Evolutionary conservation across 2,113 vertebrate genomes (phyloP).

Genomic region (Eudyptes chrysolophus): DNA sequence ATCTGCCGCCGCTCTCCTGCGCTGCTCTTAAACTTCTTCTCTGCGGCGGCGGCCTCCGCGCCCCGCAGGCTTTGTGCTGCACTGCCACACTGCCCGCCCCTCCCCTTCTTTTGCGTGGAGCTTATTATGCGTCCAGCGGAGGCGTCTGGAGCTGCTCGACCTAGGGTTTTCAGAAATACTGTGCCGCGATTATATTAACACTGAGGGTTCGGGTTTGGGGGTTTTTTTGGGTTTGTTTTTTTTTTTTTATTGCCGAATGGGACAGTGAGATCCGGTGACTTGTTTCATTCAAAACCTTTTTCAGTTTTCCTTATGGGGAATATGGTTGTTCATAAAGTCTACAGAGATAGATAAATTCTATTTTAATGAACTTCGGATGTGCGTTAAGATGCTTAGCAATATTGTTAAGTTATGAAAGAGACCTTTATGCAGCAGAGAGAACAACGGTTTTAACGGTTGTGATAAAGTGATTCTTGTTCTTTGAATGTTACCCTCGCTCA

Average conservation of each 20-base stretch:
- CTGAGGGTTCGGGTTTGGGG: too few species aligned
- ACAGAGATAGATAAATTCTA: not conserved
- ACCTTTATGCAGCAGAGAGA: not conserved
- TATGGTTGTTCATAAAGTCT: not conserved
- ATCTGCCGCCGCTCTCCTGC: not conserved
- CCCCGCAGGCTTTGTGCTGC: slow-evolving; percentile 19
- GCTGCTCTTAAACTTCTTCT: not conserved
- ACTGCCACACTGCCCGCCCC: not conserved
- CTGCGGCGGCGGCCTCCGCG: not conserved
- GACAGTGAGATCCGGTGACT: not conserved
- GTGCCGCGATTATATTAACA: rapidly evolving
- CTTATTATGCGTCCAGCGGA: not conserved
- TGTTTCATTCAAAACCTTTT: not conserved
- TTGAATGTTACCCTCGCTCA: not conserved
- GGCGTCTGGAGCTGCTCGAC: not conserved
- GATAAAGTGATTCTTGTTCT: not conserved
- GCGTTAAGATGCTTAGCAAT: not conserved
- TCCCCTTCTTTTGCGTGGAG: not conserved
- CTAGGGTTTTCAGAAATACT: not conserved
- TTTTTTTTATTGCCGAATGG: not conserved
- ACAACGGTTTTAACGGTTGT: not conserved
- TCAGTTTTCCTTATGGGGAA: not conserved
- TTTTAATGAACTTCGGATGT: not conserved
- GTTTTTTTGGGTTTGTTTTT: too few species aligned
- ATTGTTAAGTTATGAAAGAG: not conserved